Conservation (phyloP, 2,797 vertebrate species). For the Smutsia gigantea region DNA sequence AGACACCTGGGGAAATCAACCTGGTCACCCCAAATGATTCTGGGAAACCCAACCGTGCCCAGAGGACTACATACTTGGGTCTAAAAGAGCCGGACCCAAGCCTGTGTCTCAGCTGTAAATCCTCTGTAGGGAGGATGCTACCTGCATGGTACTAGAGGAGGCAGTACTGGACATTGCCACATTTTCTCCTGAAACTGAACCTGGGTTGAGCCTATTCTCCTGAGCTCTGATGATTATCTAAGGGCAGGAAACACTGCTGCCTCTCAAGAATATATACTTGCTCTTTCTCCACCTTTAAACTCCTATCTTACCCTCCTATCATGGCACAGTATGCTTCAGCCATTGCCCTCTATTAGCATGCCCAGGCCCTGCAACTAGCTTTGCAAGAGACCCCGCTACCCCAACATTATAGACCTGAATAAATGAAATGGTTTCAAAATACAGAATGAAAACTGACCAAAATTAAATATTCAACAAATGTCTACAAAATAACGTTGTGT, state of each 20-base stretch:
- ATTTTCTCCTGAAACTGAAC: not conserved
- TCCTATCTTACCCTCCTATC: not conserved
- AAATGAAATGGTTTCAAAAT: constrained; percentile 38
- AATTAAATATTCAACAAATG: constrained; percentile 31
- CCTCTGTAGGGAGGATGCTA: not conserved
- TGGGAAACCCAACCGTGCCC: not conserved
- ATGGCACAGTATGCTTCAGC: not conserved
- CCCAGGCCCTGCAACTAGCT: not conserved
- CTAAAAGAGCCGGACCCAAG: not conserved
- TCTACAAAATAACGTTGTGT: not conserved
- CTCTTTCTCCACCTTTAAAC: not conserved
- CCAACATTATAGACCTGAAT: not conserved
- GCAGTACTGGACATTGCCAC: not conserved
- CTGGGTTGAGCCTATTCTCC: not conserved
- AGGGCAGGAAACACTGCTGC: not conserved
- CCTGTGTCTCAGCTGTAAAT: not conserved
- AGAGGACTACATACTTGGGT: not conserved
- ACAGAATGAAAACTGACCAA: not conserved
- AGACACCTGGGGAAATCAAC: not conserved
- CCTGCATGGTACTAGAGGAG: not conserved
- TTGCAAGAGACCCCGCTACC: not conserved
- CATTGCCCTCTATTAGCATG: not conserved
- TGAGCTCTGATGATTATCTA: not conserved
- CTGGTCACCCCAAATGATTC: not conserved
- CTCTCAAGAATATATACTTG: not conserved